Base-by-base conservation (phyloP, 2,888 invertebrate genomes). In the Cordilura impudica region DNA sequence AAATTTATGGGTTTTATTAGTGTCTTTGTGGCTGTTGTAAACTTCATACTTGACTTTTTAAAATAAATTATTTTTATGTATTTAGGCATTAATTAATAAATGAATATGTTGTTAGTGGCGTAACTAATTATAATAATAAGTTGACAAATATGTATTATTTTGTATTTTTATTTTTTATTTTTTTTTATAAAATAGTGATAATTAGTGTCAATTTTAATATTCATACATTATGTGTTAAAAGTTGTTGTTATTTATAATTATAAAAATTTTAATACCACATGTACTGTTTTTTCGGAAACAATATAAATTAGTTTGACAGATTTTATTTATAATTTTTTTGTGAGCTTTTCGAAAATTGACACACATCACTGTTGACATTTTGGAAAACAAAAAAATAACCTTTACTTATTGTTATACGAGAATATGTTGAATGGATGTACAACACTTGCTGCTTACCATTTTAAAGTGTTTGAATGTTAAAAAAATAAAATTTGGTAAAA, bases 351-450 rank as follows among this genome's bases (percentile, higher is more conserved):
- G 16, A 26, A 19, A 49, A 58, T 65, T 70, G 51, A 49, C 53
- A 66, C 47, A 71, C 53, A 45, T 66, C 66, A 61, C 23, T 18
- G 21, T 35, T 71, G 70, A 76, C 60, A 77, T 71, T 71, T n/a
- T 61, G 29, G 47, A 56, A 4, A 45, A 47, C 23, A 53, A 49
- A 35, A 19, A 31, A 19, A 60, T 47, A 49, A 75, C 49, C 39
- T 69, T 69, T 75, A 21, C 10, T 67, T 74, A 35, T 65, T 49
- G 45, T 31, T 47, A 26, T 18, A 45, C 31, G 10, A 2, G 16
- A 12, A 26, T 49, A 14, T 23, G 58, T 12, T n/a, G 47, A 7
- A 35, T n/a, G 35, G n/a, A 39, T 39, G n/a, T 35, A 35, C 35
- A 39, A 39, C n/a, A 39, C n/a, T 39, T 39, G n/a, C 3, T n/a